These are phyloP conservation scores for Agrotis ipsilon DNA, from an alignment of 2,888 invertebrate genomes.

Conservation along the genomic window DNA sequence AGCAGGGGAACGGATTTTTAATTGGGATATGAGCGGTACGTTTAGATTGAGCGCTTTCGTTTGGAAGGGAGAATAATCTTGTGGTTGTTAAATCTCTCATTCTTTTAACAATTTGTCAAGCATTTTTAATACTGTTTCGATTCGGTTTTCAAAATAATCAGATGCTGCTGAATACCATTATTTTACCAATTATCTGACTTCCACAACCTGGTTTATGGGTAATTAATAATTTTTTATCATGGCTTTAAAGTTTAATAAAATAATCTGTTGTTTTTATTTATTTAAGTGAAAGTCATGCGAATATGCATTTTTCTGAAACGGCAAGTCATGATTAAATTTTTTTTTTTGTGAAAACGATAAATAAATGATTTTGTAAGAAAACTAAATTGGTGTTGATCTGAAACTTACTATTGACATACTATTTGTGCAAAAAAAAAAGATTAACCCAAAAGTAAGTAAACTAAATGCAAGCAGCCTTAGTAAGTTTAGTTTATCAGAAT, in stretches of 20 bases:
- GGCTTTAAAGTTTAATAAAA: not conserved
- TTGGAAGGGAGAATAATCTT: constrained; percentile 80
- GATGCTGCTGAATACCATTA: not conserved
- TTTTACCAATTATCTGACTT: not conserved
- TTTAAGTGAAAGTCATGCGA: not conserved
- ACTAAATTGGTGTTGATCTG: not conserved
- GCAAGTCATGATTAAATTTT: not conserved
- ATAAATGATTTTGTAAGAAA: not conserved
- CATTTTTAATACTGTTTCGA: not conserved
- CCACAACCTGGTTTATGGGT: not conserved
- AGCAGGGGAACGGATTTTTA: constrained; percentile 82
- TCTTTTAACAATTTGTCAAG: not conserved
- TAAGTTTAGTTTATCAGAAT: no score
- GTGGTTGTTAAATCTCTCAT: not conserved
- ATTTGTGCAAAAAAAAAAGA: not conserved
- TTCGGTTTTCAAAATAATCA: not conserved
- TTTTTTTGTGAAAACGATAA: not conserved
- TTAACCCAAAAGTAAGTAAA: not conserved
- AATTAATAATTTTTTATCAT: not conserved
- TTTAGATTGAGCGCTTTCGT: constrained; percentile 85
- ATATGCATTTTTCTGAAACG: not conserved
- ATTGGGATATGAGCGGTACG: constrained; percentile 83
- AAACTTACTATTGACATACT: not conserved
- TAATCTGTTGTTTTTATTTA: not conserved
- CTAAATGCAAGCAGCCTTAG: no score